Conservation (phyloP, 2,113 vertebrate species). For the Poecile atricapillus region DNA sequence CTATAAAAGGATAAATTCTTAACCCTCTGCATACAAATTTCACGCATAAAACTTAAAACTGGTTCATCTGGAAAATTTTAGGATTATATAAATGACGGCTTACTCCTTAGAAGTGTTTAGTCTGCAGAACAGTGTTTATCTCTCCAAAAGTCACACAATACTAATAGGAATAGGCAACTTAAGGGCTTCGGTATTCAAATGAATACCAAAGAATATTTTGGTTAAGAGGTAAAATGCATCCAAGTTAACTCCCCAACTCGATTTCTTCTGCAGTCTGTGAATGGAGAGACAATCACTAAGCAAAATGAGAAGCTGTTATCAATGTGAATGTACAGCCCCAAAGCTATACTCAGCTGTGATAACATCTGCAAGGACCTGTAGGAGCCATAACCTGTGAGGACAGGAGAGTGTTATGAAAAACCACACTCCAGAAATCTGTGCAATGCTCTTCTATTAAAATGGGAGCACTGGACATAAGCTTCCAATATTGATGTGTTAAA, state of each 20-base stretch:
- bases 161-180: neutral
- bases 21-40: neutral
- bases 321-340: neutral
- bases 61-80: neutral
- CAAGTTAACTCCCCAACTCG: neutral
- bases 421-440: neutral
- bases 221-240: neutral
- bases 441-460: neutral
- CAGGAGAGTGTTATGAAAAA: neutral
- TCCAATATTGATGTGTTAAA: neutral
- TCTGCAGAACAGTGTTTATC: neutral
- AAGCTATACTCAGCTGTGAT: neutral
- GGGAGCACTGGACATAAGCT: neutral
- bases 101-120: neutral
- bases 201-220: neutral
- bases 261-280: neutral
- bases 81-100: neutral
- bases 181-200: neutral
- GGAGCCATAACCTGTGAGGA: neutral
- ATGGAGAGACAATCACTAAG: neutral
- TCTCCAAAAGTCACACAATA: neutral
- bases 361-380: neutral
- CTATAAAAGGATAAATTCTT: neutral
- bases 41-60: neutral
- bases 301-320: neutral